Base-by-base conservation (phyloP, 2,888 invertebrate genomes). In the Camponotus fellah region DNA sequence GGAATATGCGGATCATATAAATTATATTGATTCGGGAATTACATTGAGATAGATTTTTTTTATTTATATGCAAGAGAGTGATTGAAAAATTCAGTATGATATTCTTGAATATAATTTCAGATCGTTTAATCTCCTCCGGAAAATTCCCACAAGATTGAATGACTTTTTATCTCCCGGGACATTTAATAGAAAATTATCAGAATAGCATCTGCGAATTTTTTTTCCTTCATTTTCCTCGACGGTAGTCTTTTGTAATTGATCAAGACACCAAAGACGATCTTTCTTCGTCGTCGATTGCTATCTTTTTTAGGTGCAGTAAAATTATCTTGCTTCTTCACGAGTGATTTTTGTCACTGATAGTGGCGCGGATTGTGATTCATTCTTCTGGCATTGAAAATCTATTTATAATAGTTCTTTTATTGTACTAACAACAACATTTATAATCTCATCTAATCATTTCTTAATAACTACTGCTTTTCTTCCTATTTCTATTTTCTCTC, bases 81-180 rank as follows among this genome's bases (percentile, higher is more conserved):
- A 32, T 6, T 21, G 43, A 46, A 43, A 43, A 58, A 79, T 58
- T 79, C 32, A 34, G n/a, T 12, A 17, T 21, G 12, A 40, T 12
- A 26, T n/a, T 5, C 17, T 32, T 3, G 10, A 40, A 37, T 43
- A n/a, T 77, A 17, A 43, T 71, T 40, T 43, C 10, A 71, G 14
- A 14, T 17, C 34, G 46, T 46, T 60, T 56, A 68, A 12, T 4
- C 26, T 49, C 49, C 46, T 21, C 43, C 17, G 17, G 37, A 60
- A 46, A 37, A 64, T 75, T 86, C 40, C 12, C 40, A 40, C 32
- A 76, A 76, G 75, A 88, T 84, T 72, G 64, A 79, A 40, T 49
- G 60, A 12, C 53, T 34, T 34, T 12, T 68, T 34, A 46, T 62
- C 26, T 60, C 34, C 40, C n/a, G n/a, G 2, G 3, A 34, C 26